A percentile compares a stretch with the other conserved stretches of the same genome.
These are phyloP conservation scores for Nebria ingens DNA, from an alignment of 1,140 invertebrate genomes.

Conservation along the genomic window DNA sequence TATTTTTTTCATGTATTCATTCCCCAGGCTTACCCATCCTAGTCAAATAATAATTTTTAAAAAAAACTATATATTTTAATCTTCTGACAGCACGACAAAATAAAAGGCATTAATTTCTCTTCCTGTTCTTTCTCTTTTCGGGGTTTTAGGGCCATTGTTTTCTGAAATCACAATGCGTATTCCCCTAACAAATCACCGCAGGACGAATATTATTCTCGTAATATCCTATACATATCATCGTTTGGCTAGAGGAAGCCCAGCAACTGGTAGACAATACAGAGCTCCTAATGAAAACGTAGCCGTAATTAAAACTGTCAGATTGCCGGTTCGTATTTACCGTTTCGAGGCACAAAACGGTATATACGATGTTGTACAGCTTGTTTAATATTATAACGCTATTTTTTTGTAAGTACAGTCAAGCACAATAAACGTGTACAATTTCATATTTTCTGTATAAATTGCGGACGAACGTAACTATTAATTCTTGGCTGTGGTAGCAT, in stretches of 20 bases:
- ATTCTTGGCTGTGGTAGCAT: too few species aligned
- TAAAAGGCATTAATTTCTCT: constrained; percentile 7
- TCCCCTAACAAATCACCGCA: constrained; percentile 6
- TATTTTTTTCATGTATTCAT: too few species aligned
- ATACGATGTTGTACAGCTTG: too few species aligned
- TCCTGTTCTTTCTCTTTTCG: not conserved
- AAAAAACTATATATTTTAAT: constrained; percentile 2
- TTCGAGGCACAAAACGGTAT: too few species aligned
- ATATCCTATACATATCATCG: constrained; percentile 2
- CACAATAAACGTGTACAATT: too few species aligned
- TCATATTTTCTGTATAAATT: too few species aligned
- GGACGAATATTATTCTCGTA: not conserved
- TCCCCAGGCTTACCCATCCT: too few species aligned
- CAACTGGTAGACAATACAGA: not conserved
- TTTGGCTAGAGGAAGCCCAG: not conserved
- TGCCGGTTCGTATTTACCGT: not conserved
- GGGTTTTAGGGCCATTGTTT: not conserved
- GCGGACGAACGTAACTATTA: too few species aligned
- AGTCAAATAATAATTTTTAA: too few species aligned
- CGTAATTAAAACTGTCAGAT: constrained; percentile 6
- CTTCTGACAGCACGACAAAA: not conserved
- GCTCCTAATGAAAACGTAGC: constrained; percentile 1
- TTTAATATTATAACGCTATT: too few species aligned
- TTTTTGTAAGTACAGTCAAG: too few species aligned
- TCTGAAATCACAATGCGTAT: not conserved